Evolutionary conservation across 1,140 invertebrate genomes (phyloP), one percentile per base, ranked within the genome.

Genomic region (Aphidius gifuensis): DNA sequence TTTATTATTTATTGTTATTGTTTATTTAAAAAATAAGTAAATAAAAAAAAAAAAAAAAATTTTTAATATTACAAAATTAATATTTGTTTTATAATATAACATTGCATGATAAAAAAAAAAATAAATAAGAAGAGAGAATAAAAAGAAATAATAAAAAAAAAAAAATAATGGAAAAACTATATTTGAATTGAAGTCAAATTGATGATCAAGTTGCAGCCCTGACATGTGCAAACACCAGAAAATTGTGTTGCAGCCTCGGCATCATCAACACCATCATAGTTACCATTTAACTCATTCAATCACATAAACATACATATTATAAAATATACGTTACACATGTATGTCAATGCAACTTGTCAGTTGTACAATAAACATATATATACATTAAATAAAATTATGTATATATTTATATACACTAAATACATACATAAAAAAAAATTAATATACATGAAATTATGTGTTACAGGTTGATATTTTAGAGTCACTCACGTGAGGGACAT

Each of bases 201-300:
- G 23, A 23, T 23, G 23, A 23, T 23, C 23, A 23, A 23, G 54
- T 42, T 40, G 53, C 46, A 65, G 62, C 65, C 65, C 61, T 66
- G 65, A 66, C 65, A 66, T 62, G 62, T 66, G 65, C 61, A 64
- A 66, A 61, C 60, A 64, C 62, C 65, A 66, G 61, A 66, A 64
- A 66, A 66, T 66, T 64, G 59, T 66, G 65, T 58, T 66, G 57
- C 62, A 50, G 55, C 54, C 55, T 51, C 58, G 48, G 50, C 56
- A 59, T 39, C 55, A 46, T 40, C 48, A 39, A 45, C 32, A 55
- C 48, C 43, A 57, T 57, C 44, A 50, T 61, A 49, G 46, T 54
- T 53, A 48, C 61, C 57, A 45, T 56, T 49, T 54, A 55, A 23
- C 21, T 39, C 42, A 47, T 45, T 39, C 23, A n/a, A 46, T 58